Base-by-base conservation (phyloP, 2,797 vertebrate genomes). In the Chiroxiphia lanceolata region DNA sequence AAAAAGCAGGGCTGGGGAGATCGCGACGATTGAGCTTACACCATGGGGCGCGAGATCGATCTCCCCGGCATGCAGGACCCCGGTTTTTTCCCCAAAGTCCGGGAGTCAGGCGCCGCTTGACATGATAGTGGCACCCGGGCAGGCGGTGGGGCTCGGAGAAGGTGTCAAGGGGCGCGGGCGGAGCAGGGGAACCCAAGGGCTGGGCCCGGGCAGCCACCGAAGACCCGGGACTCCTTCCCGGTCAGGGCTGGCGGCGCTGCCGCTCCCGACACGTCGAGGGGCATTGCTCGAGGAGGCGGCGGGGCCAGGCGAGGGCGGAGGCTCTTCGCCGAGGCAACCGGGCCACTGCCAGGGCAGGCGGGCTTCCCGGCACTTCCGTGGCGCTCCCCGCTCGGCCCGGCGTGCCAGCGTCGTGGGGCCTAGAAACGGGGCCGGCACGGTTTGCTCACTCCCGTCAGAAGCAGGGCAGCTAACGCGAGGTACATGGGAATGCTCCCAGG, bases 401-500 rank as follows among this genome's bases (percentile, higher is more conserved):
- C 61, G 64, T 44, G 45, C 33, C 5, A 3, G 51, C 33, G 23
- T 44, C 3, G 22, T 14, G 8, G 25, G 13, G 36, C 22, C 53
- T 7, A 31, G 7, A 53, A 15, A 29, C 19, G 15, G 11, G 7
- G 12, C 42, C 13, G 11, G 27, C 54, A 19, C 23, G 10, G 8
- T 3, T 33, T 8, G 63, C 23, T 53, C 22, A 1, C 7, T 54
- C 29, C 68, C 29, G 3, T 11, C 67, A 47, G 61, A 15, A 78
- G 42, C 21, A 14, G 36, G 18, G 33, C 63, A 9, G 26, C 67
- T 10, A 3, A 6, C 34, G 44, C 8, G 20, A 21, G n/a, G 19
- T 5, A 2, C 0, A 1, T 0, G 34, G 56, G n/a, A 25, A 34
- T 4, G 42, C 11, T 34, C 36, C 22, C 11, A 21, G 12, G 4